Evolutionary conservation across 2,113 vertebrate species (phyloP), one percentile per base, ranked within the genome.

Genomic region (Myrmecophaga tridactyla): DNA sequence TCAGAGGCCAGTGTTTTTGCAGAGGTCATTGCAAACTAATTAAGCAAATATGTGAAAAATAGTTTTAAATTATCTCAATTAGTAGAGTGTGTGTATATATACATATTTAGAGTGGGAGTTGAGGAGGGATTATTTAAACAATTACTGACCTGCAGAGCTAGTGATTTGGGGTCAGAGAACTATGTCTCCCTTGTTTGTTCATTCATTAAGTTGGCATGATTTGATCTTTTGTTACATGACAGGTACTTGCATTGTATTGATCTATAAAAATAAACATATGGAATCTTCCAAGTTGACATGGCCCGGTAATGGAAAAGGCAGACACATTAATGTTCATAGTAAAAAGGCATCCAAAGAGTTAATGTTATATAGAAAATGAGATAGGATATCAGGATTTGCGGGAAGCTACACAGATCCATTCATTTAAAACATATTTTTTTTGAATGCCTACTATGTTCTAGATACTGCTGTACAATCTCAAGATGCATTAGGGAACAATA

Each of bases 21-120:
- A 97, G 96, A 96, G 96, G 95, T 97, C 97, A 97, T 63, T 81
- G 89, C 70, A 78, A 92, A 89, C 76, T 97, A 97, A 97, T 97
- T 97, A 97, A 96, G 89, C 94, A 97, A 97, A 94, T 96, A 97
- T 97, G 97, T 96, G 95, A 96, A 95, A 96, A 97, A 96, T 81
- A 81, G 94, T 86, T 97, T 94, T 80, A 80, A 97, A 96, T 91
- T 56, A 95, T 94, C 85, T 95, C 89, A 96, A 95, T 96, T 97
- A 97, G 94, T 67, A 36, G 92, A 93, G 86, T 89, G 89, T 89
- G 43, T 89, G 60, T 80, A 56, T 80, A 56, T 89, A 86, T 46
- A 80, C 34, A 31, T 53, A 89, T 85, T 94, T 89, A 63, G 69
- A 69, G 4, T 63, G 3, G 82, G 84, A 41, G 46, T 67, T 76